A percentile compares a stretch with the other conserved stretches of the same genome.
phyloP scores from a whole-genome alignment of 2,113 vertebrate species.

The Nycticorax nycticorax region DNA sequence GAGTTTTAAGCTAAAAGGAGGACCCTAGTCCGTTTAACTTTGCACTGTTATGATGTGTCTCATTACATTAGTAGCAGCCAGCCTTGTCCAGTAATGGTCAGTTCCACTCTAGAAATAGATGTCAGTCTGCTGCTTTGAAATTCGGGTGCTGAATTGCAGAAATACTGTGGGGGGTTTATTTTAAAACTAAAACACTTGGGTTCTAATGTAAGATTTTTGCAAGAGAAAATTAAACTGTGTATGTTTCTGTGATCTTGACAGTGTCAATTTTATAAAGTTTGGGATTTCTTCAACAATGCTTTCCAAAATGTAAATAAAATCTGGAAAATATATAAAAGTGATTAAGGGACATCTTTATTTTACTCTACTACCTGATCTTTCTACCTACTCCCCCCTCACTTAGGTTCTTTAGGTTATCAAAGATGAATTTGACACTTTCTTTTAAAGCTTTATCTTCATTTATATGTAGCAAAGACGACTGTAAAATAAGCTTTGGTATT shows the following conservation, averaged over 20 bases:
- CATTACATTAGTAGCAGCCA: not conserved
- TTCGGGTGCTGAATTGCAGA: not conserved
- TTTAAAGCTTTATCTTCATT: not conserved
- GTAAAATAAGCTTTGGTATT: not conserved
- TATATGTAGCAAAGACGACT: not conserved
- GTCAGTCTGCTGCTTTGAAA: not conserved
- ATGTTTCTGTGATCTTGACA: not conserved
- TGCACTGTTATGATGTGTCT: fast-evolving
- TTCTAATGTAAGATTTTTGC: not conserved
- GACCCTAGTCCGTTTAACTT: not conserved
- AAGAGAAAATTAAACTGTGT: not conserved
- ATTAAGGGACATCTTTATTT: not conserved
- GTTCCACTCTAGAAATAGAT: not conserved
- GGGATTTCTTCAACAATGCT: not conserved
- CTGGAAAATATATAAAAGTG: not conserved
- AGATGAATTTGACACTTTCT: not conserved
- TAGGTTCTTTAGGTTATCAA: not conserved
- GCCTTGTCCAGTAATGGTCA: not conserved
- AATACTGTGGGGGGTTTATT: not conserved
- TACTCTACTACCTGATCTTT: not conserved
- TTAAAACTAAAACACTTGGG: not conserved
- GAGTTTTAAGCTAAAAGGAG: not conserved
- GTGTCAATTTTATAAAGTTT: not conserved
- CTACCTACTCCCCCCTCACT: not conserved
- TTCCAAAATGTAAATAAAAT: not conserved